These are phyloP conservation scores for Propithecus deckenii DNA, from an alignment of 2,797 vertebrate genomes.

Conservation along the genomic window DNA sequence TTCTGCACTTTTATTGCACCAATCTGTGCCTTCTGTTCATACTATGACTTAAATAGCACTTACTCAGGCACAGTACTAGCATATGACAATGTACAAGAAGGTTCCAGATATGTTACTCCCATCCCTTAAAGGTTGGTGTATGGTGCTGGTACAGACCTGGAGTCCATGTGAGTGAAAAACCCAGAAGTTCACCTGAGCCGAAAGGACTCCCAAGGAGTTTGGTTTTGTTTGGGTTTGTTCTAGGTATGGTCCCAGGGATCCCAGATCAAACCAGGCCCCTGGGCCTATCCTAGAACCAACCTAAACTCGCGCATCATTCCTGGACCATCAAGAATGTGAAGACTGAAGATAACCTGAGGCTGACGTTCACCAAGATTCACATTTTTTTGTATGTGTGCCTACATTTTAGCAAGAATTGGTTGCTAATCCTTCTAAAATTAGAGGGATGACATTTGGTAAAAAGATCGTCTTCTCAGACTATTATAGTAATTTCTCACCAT, in stretches of 20 bases:
- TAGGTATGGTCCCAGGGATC: slow-evolving; percentile 82
- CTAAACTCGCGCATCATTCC: slow-evolving; percentile 73
- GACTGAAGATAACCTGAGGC: slow-evolving; percentile 65
- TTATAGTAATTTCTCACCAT: background rate
- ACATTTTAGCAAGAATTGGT: background rate
- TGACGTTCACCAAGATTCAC: background rate
- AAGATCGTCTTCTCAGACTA: background rate
- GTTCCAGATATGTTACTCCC: slow-evolving; percentile 40
- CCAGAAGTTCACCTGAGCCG: slow-evolving; percentile 66
- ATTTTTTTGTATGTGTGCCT: background rate
- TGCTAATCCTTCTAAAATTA: slow-evolving; percentile 16
- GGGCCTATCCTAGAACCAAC: slow-evolving; percentile 81
- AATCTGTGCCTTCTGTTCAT: slow-evolving; percentile 31
- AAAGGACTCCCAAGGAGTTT: slow-evolving; percentile 66
- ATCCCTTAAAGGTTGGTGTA: slow-evolving; percentile 32
- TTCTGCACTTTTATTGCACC: background rate
- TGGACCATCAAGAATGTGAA: slow-evolving; percentile 51
- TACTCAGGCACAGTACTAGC: background rate
- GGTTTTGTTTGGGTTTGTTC: slow-evolving; percentile 79
- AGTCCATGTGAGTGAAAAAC: slow-evolving; percentile 41
- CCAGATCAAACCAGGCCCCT: slow-evolving; percentile 81
- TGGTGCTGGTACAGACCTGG: slow-evolving; percentile 46
- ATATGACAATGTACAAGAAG: slow-evolving; percentile 27
- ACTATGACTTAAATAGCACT: background rate
- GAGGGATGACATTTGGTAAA: background rate